Evolutionary conservation across 2,888 invertebrate species (phyloP), one percentile per base, ranked within the genome.

Genomic region (Caenorhabditis angaria): DNA sequence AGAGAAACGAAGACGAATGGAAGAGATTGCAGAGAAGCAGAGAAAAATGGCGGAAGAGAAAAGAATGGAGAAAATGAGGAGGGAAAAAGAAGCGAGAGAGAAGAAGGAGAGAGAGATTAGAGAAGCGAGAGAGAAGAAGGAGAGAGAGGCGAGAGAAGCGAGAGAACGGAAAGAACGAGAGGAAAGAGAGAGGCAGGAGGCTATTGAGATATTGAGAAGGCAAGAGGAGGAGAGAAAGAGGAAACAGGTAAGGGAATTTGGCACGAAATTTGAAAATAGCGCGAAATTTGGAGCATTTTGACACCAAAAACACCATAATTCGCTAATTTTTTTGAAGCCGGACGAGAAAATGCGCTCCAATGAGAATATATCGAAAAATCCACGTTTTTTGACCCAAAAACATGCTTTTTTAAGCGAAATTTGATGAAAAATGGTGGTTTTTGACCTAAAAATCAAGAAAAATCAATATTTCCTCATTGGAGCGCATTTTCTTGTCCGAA

Each of bases 141-240:
- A 53, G 24, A 35, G 29, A 51, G 51, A 51, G 25, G 29, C 20
- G n/a, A 18, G 51, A 29, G 60, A 60, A 32, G 51, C 51, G 25
- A 29, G 35, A 25, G 51, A 60, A 28, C 10, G 50, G 35, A 56
- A 56, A 51, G 55, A 55, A 28, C 55, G 55, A 27, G 24, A 55
- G 55, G 55, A 56, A 56, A 27, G 35, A 56, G 56, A 56, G 27
- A 35, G 18, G 6, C n/a, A 20, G 22, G 56, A 56, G 27, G 56
- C 56, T 8, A 27, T 32, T 20, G 56, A 56, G 24, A 14, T 8
- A n/a, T 22, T 22, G 28, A 24, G 8, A 10, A 3, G 56, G 12
- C 35, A 32, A 1, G 27, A 24, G 27, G 56, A 56, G 24, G n/a
- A 27, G 18, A 29, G 56, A 25, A 24, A 35, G 27, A 6, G 20